These are phyloP conservation scores for Arenaria interpres DNA, from an alignment of 2,113 vertebrate genomes.

Conservation along the genomic window DNA sequence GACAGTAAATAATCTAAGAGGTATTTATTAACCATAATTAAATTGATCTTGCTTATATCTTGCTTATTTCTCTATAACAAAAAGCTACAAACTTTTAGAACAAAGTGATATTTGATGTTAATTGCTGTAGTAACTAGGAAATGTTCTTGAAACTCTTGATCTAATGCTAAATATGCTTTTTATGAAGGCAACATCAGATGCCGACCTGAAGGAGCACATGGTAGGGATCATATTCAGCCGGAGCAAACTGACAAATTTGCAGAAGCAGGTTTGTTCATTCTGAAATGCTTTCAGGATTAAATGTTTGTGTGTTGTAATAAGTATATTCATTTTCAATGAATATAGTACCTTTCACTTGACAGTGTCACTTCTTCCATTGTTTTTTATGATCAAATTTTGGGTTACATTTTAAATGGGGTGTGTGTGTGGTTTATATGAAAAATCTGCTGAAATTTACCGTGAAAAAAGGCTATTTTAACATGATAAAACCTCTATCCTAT, in stretches of 20 bases:
- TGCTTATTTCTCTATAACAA: neutral
- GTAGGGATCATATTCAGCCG: conserved; percentile 99
- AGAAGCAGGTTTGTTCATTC: conserved; percentile 90
- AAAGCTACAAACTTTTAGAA: neutral
- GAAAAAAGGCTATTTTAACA: neutral
- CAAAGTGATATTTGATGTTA: neutral
- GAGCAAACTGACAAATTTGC: conserved; percentile 97
- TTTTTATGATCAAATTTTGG: neutral
- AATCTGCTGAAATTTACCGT: neutral
- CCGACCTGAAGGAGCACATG: conserved; percentile 99
- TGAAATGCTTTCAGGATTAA: neutral
- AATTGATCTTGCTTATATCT: neutral
- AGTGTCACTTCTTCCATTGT: neutral
- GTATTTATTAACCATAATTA: neutral
- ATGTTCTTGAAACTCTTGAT: neutral
- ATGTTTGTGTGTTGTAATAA: neutral
- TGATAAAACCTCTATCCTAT: neutral
- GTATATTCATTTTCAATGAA: neutral
- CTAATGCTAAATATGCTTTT: neutral
- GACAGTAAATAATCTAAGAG: neutral
- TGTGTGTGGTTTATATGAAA: neutral
- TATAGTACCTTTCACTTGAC: neutral
- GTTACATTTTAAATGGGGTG: neutral
- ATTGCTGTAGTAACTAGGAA: neutral
- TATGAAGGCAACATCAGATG: conserved; percentile 91